A percentile compares a stretch with the other conserved stretches of the same genome.
Evolutionary conservation across 2,113 vertebrate genomes (phyloP).

Genomic region (Aramus guarauna): DNA sequence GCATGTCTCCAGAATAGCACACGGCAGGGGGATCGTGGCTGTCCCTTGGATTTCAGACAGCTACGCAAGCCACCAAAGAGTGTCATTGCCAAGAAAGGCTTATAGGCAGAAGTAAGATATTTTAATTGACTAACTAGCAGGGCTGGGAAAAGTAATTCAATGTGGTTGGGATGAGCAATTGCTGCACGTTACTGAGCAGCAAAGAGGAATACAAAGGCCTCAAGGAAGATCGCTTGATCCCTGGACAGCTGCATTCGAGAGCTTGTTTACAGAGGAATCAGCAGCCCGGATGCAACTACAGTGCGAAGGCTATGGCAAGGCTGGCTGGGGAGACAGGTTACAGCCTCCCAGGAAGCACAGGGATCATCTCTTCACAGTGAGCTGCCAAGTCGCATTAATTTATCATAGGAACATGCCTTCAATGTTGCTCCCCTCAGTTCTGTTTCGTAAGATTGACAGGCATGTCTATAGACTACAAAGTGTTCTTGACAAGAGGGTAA

Average conservation of each 20-base stretch:
- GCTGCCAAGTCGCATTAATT: constrained; percentile 53
- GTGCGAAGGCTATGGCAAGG: background rate
- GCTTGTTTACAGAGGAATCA: background rate
- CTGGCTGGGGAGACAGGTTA: background rate
- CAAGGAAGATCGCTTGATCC: background rate
- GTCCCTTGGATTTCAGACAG: background rate
- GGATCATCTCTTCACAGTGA: background rate
- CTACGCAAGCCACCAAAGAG: background rate
- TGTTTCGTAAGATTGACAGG: constrained; percentile 8
- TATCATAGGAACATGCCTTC: constrained; percentile 6
- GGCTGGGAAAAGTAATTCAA: background rate
- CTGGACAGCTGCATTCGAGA: background rate
- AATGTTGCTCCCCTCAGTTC: background rate
- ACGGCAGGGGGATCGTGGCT: background rate
- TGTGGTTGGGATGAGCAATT: background rate
- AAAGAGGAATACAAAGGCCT: background rate
- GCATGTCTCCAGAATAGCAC: background rate
- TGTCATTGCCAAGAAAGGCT: background rate
- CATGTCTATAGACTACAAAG: background rate
- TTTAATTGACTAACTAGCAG: background rate
- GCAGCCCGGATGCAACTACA: background rate
- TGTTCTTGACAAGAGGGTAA: constrained; percentile 12
- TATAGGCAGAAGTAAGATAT: background rate
- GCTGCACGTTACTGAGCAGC: background rate
- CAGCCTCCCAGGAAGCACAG: background rate